Evolutionary conservation across 2,797 vertebrate genomes (phyloP).

Genomic region (Staurois parvus): DNA sequence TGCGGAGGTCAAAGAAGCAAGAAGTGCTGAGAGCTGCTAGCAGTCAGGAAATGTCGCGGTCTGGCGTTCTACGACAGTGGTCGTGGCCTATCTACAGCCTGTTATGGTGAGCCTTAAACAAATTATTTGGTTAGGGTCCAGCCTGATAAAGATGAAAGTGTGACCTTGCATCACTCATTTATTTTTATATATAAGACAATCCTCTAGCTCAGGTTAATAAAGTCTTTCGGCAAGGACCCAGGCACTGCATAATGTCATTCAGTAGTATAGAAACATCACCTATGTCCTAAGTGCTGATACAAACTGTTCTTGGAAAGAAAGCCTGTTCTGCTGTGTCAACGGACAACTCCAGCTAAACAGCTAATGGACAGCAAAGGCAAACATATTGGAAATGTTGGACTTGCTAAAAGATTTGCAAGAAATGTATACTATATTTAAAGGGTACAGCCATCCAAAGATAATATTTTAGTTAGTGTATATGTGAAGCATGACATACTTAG

Average conservation of each 20-base stretch:
- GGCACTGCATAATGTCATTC: not conserved
- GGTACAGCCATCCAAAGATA: too few species aligned
- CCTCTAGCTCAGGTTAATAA: constrained; percentile 64
- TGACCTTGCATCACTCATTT: constrained; percentile 30
- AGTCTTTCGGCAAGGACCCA: constrained; percentile 15
- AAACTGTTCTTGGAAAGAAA: not conserved
- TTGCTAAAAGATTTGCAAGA: too few species aligned
- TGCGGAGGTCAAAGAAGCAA: constrained; percentile 58
- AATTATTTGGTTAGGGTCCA: constrained; percentile 9
- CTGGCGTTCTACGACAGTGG: not conserved
- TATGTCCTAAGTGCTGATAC: not conserved
- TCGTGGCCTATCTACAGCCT: constrained; percentile 11
- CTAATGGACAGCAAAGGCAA: not conserved
- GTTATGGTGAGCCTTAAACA: not conserved
- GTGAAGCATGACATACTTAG: too few species aligned
- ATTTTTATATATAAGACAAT: constrained; percentile 60
- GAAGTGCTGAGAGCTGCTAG: constrained; percentile 32
- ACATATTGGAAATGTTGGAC: not conserved
- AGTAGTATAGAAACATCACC: not conserved
- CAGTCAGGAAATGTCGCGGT: not conserved
- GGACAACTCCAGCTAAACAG: not conserved
- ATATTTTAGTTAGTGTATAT: too few species aligned
- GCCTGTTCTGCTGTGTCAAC: not conserved
- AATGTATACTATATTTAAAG: too few species aligned
- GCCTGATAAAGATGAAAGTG: constrained; percentile 23